Evolutionary conservation across 2,113 vertebrate genomes (phyloP).

Genomic region (Piprites chloris): DNA sequence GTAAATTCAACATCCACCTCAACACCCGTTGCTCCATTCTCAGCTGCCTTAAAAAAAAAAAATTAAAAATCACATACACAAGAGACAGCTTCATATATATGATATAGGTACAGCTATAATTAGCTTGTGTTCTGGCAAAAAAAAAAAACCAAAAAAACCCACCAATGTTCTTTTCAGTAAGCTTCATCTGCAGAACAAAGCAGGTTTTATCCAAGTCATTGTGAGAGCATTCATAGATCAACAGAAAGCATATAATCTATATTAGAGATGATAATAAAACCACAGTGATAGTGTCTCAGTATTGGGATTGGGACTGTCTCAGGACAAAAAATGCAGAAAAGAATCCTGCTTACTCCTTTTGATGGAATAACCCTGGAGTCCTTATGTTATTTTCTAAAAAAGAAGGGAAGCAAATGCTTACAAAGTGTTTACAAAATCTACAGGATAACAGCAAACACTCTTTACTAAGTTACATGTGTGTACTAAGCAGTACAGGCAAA

Average conservation of each 20-base stretch:
- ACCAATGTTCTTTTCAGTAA: not conserved
- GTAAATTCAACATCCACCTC: conserved; percentile 95
- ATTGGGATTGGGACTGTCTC: not conserved
- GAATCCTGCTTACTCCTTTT: not conserved
- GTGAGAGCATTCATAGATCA: not conserved
- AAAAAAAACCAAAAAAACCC: too few species aligned
- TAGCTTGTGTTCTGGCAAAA: not conserved
- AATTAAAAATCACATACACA: not conserved
- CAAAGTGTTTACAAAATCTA: not conserved
- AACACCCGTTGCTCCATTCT: conserved; percentile 89
- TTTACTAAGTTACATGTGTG: not conserved
- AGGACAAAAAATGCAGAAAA: not conserved
- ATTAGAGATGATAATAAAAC: not conserved
- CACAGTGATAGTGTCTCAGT: not conserved
- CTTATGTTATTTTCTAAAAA: not conserved
- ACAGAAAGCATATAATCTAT: not conserved
- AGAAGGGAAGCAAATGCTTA: not conserved
- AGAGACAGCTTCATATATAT: not conserved
- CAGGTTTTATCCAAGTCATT: not conserved
- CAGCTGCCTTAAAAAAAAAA: conserved; percentile 81
- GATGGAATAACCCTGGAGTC: not conserved
- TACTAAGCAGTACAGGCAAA: not conserved
- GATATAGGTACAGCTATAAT: not conserved
- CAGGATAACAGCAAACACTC: not conserved
- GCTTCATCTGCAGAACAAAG: not conserved